Base-by-base conservation (phyloP, 2,113 vertebrate species). In the Aspiorhynchus laticeps region DNA sequence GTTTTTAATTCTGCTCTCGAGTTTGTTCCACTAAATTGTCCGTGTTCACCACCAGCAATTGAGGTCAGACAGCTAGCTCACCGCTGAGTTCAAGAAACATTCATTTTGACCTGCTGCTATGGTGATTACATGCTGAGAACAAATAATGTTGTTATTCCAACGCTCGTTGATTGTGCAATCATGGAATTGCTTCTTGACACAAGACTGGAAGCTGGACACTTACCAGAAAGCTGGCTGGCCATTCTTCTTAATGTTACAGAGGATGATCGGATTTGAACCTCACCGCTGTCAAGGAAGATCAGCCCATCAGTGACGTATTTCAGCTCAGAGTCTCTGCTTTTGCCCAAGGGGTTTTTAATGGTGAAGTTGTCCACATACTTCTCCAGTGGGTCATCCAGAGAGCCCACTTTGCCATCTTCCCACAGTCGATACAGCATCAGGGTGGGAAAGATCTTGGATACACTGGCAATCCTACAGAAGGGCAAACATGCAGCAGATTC, bases 351-450 rank as follows among this genome's bases (percentile, higher is more conserved):
- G 91, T 99, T 97, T 90, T 97, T 98, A 7, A 98, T 97, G 7
- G 93, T 94, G 90, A 99, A 98, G 87, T 94, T 94, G 61, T 94
- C 88, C 4, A 87, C 90, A 0, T 98, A 99, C 26, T 96, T 96
- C 86, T 97, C 97, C 84, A 99, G 38, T 0, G 97, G 95, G 89
- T 99, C 98, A 0, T 99, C 97, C 0, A 98, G 91, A 5, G 97
- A 99, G 0, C 80, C 91, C 38, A 98, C 91, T 12, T 93, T 93
- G 7, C 97, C 97, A 36, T 97, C 95, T 88, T 99, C 97, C 97
- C 98, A 98, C 85, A 99, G 91, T 83, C 96, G 96, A 90, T 98
- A 98, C 38, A 99, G 53, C 97, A 99, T 98, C 51, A 99, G 91
- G 0, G 97, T 95, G 0, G 97, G 97, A 69, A 99, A 98, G 88